Evolutionary conservation across 1,140 invertebrate genomes (phyloP), one percentile per base, ranked within the genome.

Genomic region (Pectinophora gossypiella): DNA sequence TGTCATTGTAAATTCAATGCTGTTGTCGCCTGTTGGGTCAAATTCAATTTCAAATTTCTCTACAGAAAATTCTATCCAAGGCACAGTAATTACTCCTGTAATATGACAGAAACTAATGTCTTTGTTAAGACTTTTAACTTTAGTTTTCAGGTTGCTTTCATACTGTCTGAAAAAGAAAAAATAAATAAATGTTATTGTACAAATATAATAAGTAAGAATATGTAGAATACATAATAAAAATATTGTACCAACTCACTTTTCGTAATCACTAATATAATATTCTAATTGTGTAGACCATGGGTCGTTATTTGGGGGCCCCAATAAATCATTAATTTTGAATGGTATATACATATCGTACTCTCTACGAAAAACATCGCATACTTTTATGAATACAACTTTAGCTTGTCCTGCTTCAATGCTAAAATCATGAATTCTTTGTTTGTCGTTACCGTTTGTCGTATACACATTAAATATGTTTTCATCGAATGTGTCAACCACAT

Each of bases 301-400:
- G 46, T 75, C 59, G 43, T 66, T 45, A 53, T 76, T 56, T 42
- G 83, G 83, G 5, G 83, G 83, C 3, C 83, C 83, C 42, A 86
- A 40, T 51, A 86, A 54, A 19, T 59, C 71, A 59, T 86, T 86
- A 32, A 85, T 59, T 75, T 72, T 79, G 56, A 86, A 82, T n/a
- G 83, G 83, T 46, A 85, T 72, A 52, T 69, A 86, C 63, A 83
- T 77, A 52, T 86, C 81, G 56, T 85, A 86, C 58, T 83, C 79
- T 60, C 79, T 65, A 15, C 76, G 62, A 65, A 72, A 83, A 49
- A 64, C 57, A 51, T 83, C 81, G 47, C 55, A 70, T 12, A 86
- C 68, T 78, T 80, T 78, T 19, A 86, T 72, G 56, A 60, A 84
- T 42, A 85, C 66, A 16, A 68, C 73, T 64, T 82, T 83, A 16